Evolutionary conservation across 2,888 invertebrate genomes (phyloP), one percentile per base, ranked within the genome.

Genomic region (Cephus pygmeus): DNA sequence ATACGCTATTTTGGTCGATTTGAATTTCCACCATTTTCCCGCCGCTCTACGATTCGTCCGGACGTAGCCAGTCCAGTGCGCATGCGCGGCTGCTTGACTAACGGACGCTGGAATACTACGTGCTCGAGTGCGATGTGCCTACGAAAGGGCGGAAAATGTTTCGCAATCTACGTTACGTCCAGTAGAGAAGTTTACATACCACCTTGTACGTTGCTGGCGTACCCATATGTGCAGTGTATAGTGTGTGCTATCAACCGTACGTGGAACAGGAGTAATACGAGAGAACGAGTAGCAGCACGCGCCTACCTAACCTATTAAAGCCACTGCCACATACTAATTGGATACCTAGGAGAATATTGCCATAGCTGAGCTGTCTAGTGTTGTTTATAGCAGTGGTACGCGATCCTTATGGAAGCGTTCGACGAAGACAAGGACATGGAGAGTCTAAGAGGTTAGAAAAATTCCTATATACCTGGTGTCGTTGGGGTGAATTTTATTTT

Each of bases 371-470:
- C 56, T 56, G 56, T 9, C 23, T 15, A 23, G 56, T 56, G 6
- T 56, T 56, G 2, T 23, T 56, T 56, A 23, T 2, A 56, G 56
- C 23, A 23, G 2, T 23, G 40, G 23, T 23, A 6, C 23, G 9
- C 23, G 56, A 56, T 9, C 56, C 9, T 6, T 6, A 23, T 9
- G 56, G 56, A 56, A 56, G 75, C 12, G 75, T 77, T 79, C 80
- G 79, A 81, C 77, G 74, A 79, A 83, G 81, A 86, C 85, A 83
- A 83, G 81, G 85, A 86, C 85, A 83, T 79, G 81, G 76, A 74
- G 0, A 56, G 56, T 56, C 23, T 56, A 9, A 23, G 15, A 40
- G 23, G 56, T 56, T 56, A 56, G 56, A 2, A 56, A 9, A 15
- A 2, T 9, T 1, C 40, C 6, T 9, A 1, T 23, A 9, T 23